A percentile compares a stretch with the other conserved stretches of the same genome.
Conservation (phyloP, 2,113 vertebrate species). For the Cathartes aura region DNA sequence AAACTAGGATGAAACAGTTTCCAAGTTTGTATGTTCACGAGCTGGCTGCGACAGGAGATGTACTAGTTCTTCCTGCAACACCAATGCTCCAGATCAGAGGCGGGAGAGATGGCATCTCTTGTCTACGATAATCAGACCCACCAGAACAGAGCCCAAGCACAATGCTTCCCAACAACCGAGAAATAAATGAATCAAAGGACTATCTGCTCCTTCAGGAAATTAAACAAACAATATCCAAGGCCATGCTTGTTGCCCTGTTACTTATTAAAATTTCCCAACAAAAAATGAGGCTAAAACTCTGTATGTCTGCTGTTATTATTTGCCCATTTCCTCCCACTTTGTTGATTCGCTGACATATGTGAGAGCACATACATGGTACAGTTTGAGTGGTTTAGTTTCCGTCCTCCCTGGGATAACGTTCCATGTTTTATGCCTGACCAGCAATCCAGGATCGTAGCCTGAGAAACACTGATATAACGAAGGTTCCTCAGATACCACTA, state of each 20-base stretch:
- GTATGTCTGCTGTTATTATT: background rate
- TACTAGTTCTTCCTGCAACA: background rate
- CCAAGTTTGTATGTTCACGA: background rate
- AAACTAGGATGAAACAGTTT: background rate
- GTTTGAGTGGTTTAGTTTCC: background rate
- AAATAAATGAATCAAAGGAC: background rate
- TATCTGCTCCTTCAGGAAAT: background rate
- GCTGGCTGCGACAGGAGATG: fast-evolving
- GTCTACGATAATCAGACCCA: background rate
- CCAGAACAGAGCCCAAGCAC: background rate
- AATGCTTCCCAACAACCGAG: background rate
- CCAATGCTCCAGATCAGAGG: background rate
- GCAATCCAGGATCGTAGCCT: background rate
- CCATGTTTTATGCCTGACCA: background rate
- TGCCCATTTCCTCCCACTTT: background rate
- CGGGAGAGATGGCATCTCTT: background rate
- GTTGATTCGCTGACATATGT: background rate
- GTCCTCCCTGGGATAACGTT: background rate
- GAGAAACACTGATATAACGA: background rate
- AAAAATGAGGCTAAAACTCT: background rate
- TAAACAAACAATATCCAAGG: background rate
- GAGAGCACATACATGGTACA: background rate
- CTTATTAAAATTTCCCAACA: background rate
- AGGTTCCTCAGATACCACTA: background rate
- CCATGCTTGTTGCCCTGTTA: background rate